These are phyloP conservation scores for Carterocephalus palaemon DNA, from an alignment of 2,888 invertebrate genomes.

Conservation along the genomic window DNA sequence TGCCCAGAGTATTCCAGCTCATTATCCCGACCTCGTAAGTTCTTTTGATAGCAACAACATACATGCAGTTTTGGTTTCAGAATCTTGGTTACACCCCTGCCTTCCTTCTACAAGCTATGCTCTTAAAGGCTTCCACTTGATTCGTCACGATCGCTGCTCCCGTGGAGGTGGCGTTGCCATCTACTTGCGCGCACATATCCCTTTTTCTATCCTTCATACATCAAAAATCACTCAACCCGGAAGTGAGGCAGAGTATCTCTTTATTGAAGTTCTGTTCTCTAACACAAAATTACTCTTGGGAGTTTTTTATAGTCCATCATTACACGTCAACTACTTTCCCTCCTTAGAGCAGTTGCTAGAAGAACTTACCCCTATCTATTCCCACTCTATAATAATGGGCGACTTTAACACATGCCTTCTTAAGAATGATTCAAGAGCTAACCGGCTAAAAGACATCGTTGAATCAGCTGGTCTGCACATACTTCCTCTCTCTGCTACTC, in stretches of 20 bases:
- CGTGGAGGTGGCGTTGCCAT: too few species aligned
- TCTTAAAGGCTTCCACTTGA: background rate
- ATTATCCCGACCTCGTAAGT: background rate
- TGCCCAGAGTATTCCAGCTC: too few species aligned
- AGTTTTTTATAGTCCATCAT: conserved; percentile 5
- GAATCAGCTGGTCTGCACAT: conserved; percentile 20
- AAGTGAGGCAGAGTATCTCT: conserved; percentile 3
- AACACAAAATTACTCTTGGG: conserved; percentile 6
- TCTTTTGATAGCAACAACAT: background rate
- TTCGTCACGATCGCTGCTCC: too few species aligned
- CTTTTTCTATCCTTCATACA: background rate
- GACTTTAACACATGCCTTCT: conserved; percentile 25
- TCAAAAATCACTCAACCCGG: background rate
- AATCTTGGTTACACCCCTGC: background rate
- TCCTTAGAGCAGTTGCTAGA: background rate
- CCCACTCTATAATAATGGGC: background rate
- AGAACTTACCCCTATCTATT: background rate
- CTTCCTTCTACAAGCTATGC: background rate
- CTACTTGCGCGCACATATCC: background rate
- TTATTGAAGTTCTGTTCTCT: background rate
- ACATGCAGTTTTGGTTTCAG: conserved; percentile 1
- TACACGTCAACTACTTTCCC: background rate
- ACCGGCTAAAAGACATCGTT: background rate
- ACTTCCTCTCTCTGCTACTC: conserved; percentile 23
- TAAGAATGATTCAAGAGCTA: conserved; percentile 12